These are phyloP conservation scores for Aegithalos caudatus DNA, from an alignment of 2,113 vertebrate species.

Conservation along the genomic window DNA sequence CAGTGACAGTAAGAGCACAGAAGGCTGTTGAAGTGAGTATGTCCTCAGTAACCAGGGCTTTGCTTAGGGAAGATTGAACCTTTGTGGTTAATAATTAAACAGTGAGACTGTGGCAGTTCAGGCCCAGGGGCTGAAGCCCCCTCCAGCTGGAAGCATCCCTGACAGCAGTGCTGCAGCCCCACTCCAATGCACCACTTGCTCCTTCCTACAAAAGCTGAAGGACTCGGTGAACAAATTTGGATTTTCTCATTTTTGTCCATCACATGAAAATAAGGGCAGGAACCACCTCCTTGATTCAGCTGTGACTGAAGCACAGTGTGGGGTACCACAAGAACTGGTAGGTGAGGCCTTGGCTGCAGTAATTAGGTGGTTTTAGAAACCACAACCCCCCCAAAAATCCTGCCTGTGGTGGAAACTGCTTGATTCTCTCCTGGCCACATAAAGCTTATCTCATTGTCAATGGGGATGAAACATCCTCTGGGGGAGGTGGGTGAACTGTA, in stretches of 20 bases:
- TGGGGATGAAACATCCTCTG: not conserved
- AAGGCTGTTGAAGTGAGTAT: not conserved
- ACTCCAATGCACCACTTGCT: not conserved
- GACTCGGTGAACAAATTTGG: not conserved
- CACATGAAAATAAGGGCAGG: not conserved
- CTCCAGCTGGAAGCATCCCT: not conserved
- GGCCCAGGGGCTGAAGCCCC: not conserved
- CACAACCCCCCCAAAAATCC: not conserved
- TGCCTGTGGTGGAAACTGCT: not conserved
- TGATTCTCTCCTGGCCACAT: not conserved
- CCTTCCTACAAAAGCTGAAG: not conserved
- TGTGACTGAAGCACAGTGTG: not conserved
- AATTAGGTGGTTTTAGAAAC: not conserved
- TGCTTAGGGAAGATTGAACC: not conserved
- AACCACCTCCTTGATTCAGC: not conserved
- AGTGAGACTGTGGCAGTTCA: not conserved
- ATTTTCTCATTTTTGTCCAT: not conserved
- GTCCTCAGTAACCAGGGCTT: not conserved
- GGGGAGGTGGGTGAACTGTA: not conserved
- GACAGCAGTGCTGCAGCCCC: not conserved
- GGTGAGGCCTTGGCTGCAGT: not conserved
- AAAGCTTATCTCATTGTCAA: not conserved
- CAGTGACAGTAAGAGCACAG: not conserved
- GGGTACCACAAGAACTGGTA: not conserved
- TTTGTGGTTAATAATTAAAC: not conserved